Evolutionary conservation across 2,888 invertebrate species (phyloP).

Genomic region (Athrips mouffetella): DNA sequence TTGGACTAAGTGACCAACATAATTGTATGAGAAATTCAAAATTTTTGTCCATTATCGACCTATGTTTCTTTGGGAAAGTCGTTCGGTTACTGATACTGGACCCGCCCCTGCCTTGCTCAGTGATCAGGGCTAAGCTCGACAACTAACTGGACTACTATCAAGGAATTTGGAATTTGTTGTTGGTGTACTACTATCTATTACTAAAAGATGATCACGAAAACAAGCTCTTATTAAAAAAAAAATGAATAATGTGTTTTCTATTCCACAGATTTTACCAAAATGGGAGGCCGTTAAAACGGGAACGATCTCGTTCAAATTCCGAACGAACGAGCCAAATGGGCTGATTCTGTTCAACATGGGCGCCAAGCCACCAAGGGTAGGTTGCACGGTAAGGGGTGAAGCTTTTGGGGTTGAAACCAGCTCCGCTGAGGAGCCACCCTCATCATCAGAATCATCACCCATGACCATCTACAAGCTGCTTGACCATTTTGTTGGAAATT

Average conservation of each 20-base stretch:
- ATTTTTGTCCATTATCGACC: too few relatives aligned
- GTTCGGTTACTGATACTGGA: too few relatives aligned
- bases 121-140: too few relatives aligned
- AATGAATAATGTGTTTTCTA: slow-evolving; percentile 12
- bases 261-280: slow-evolving; percentile 87
- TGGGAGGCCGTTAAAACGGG: slow-evolving; percentile 95
- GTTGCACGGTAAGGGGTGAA: slow-evolving; percentile 81
- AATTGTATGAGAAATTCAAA: too few relatives aligned
- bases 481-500: slow-evolving; percentile 1
- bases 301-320: slow-evolving; percentile 94
- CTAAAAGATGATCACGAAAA: too few relatives aligned
- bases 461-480: not conserved
- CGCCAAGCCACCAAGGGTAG: slow-evolving; percentile 85
- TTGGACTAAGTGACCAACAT: too few relatives aligned
- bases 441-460: slow-evolving; percentile 30
- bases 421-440: too few relatives aligned
- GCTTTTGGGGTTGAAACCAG: slow-evolving; percentile 77
- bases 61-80: too few relatives aligned
- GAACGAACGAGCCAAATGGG: slow-evolving; percentile 96
- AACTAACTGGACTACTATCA: too few relatives aligned
- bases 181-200: too few relatives aligned
- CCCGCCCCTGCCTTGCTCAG: too few relatives aligned
- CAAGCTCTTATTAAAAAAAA: not conserved
- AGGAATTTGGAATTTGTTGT: too few relatives aligned
- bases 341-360: slow-evolving; percentile 95